Evolutionary conservation across 2,797 vertebrate species (phyloP), one percentile per base, ranked within the genome.

Genomic region (Myotis pilosus): DNA sequence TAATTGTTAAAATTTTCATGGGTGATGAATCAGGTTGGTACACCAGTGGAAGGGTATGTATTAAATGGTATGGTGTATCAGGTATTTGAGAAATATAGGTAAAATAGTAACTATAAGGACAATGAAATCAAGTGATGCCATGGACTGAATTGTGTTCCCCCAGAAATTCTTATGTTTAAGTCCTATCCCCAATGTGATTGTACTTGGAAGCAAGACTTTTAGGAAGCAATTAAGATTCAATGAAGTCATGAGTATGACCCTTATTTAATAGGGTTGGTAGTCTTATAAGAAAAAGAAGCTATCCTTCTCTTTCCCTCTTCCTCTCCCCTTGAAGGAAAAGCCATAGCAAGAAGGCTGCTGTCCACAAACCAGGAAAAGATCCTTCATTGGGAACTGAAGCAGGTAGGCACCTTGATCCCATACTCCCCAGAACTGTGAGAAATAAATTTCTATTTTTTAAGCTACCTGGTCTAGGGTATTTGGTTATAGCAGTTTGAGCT

Each of bases 361-460:
- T 89, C 69, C 81, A 33, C 23, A 57, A 83, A 28, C 9, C 60
- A 85, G 23, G 44, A 76, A n/a, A 55, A 71, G 51, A 88, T 20
- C 17, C 22, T 69, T 87, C 17, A 44, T 20, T 47, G 71, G 68
- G 19, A 92, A 81, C n/a, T 6, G 22, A 94, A 55, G 6, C 23
- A 78, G 79, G 36, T 53, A 84, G 69, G 17, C 22, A 83, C 44
- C 28, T 85, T 80, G 30, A 92, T 47, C 66, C 79, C 68, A 38
- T 30, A 36, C 19, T 90, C 78, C 20, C 51, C 36, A 90, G 22
- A 90, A 64, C 19, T 66, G 22, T 57, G 68, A 84, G 68, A 78
- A 93, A 75, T 66, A 75, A 62, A 85, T 88, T 74, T 78, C 79
- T 91, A 11, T 69, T 93, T 13, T 69, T 87, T 89, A 69, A 84